Evolutionary conservation across 2,888 invertebrate species (phyloP), one percentile per base, ranked within the genome.

Genomic region (Pseudococcus jackbeardsleyi): DNA sequence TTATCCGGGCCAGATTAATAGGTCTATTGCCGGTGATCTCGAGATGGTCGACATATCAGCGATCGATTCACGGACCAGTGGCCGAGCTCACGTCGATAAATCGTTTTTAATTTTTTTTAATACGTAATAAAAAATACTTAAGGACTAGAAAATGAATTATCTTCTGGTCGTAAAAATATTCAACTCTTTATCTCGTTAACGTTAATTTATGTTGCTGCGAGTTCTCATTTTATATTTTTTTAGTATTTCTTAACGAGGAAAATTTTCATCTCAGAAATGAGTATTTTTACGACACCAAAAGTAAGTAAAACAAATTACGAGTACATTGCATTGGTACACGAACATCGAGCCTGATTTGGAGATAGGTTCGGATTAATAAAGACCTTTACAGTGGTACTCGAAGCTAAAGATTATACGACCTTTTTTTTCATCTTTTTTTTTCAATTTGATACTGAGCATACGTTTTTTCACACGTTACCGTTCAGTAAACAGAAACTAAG

Each of bases 191-290:
- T 72, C 72, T 72, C 72, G 72, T 72, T 72, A 72, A 72, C 72
- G 12, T 72, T 72, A 72, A 72, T 72, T 72, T 72, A 72, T 72
- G 64, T 22, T 64, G 22, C 7, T 72, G 33, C 72, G 72, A 17
- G 15, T 33, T 33, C 72, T 72, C 72, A 72, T 72, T 72, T 22
- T 17, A 72, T 39, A 72, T 72, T 72, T 72, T 33, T 42, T 72
- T 72, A 72, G 33, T 72, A 72, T 72, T 72, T 72, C 72, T 72
- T 72, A 72, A 72, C 72, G 72, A 72, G 72, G 72, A 72, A 72
- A 72, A 72, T 72, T 72, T 72, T 72, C 72, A 72, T 72, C 33
- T 33, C 11, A 0, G 72, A 72, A 15, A 72, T 72, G 33, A 26
- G 72, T 0, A 72, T 72, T 72, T 72, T 72, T 72, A 72, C 72